Evolutionary conservation across 2,797 vertebrate genomes (phyloP), one percentile per base, ranked within the genome.

Genomic region (Cirrhinus mrigala): DNA sequence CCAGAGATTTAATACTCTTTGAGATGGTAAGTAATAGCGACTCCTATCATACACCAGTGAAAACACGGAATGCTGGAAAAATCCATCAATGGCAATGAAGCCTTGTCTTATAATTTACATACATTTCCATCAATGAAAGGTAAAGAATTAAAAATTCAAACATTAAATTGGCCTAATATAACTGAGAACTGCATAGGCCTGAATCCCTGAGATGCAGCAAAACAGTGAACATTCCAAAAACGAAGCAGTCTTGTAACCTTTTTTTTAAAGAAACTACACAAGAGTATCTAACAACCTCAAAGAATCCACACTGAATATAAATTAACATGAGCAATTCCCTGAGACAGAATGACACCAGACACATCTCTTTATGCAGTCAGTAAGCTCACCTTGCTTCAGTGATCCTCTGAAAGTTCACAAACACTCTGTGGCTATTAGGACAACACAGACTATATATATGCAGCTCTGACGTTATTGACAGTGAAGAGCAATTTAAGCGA

Each of bases 391-490:
- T 54, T 52, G 73, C 16, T 27, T 52, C 9, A 37, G 15, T 44
- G 71, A 83, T 18, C 60, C 22, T 40, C 22, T 37, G 15, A 66
- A 83, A 50, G 60, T 76, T 66, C 60, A 48, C 71, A 27, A 44
- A 76, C 70, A 64, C 82, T 64, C 40, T 54, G 46, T 24, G 6
- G 56, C 27, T 83, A 75, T 83, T 83, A 75, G 56, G 44, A 75
- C 14, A 44, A 68, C 27, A 27, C 16, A 20, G 29, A 27, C 50
- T 77, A 40, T n/a, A 68, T 77, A 40, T n/a, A 68, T 60, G 27
- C 16, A 66, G 48, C 11, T 20, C n/a, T 77, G 73, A 40, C 24
- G 1, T 84, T 27, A 44, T 10, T 68, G 62, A 68, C 73, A 84
- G 22, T 44, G 60, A 69, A 15, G 22, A 68, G 11, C 29, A 84